Evolutionary conservation across 2,888 invertebrate genomes (phyloP).

Genomic region (Matsumyia berberina): DNA sequence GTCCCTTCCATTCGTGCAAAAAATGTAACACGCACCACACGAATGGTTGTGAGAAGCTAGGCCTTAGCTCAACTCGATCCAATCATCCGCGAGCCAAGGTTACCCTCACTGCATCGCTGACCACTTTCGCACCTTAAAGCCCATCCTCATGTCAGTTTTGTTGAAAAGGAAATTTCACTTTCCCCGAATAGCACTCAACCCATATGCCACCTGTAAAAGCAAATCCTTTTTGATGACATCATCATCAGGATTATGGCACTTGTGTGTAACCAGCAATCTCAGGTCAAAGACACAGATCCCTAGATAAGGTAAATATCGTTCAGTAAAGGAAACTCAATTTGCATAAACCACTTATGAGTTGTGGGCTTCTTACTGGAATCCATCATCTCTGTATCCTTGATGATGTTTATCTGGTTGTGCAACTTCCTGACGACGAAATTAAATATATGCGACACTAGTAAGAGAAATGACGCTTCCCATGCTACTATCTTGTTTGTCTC

Average conservation of each 20-base stretch:
- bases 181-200: not conserved
- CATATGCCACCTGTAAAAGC: not conserved
- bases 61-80: too few species aligned
- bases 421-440: too few species aligned
- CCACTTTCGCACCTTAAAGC: too few species aligned
- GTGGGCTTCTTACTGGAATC: not conserved
- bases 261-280: slow-evolving; percentile 19
- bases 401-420: not conserved
- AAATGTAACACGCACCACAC: too few species aligned
- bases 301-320: slow-evolving; percentile 7
- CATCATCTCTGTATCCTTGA: slow-evolving; percentile 3
- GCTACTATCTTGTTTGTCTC: too few species aligned
- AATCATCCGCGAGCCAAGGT: too few species aligned
- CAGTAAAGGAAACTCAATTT: slow-evolving; percentile 25
- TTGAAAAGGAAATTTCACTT: too few species aligned
- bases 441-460: not conserved
- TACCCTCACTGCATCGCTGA: too few species aligned
- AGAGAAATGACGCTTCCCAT: not conserved
- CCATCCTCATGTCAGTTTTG: too few species aligned
- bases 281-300: not conserved
- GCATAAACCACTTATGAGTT: slow-evolving; percentile 23
- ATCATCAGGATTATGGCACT: slow-evolving; percentile 10
- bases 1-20: too few species aligned
- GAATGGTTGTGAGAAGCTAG: too few species aligned
- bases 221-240: not conserved